phyloP scores from a whole-genome alignment of 1,140 invertebrate genomes.

The Branchinecta lindahli region DNA sequence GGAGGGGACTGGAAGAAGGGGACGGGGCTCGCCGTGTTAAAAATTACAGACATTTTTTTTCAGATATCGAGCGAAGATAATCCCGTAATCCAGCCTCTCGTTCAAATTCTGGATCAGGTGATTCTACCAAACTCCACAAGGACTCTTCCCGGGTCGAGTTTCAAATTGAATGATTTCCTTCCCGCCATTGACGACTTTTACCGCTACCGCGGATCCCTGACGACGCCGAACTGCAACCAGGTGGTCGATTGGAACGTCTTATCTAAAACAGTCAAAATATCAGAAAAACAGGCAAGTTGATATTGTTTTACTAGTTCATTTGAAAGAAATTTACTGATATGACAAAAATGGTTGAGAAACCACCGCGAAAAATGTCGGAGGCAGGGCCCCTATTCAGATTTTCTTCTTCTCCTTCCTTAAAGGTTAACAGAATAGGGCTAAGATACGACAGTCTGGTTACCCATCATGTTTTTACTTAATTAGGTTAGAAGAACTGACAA shows the following conservation, averaged over 20 bases:
- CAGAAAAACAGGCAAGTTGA: slow-evolving; percentile 36
- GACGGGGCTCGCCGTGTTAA: too few relatives aligned
- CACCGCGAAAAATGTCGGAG: too few relatives aligned
- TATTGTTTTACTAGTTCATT: too few relatives aligned
- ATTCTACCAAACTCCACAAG: neutral
- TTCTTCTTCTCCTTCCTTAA: too few relatives aligned
- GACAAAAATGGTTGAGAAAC: too few relatives aligned
- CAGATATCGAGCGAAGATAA: neutral
- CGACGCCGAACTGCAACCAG: slow-evolving; percentile 54
- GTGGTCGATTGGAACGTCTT: slow-evolving; percentile 55
- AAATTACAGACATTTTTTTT: neutral
- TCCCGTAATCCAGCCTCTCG: neutral
- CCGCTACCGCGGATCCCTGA: slow-evolving; percentile 53
- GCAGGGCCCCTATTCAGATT: too few relatives aligned
- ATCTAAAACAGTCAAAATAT: slow-evolving; percentile 40
- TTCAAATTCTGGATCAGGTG: neutral
- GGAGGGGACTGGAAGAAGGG: too few relatives aligned
- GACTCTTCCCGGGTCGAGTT: neutral
- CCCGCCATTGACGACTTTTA: slow-evolving; percentile 34
- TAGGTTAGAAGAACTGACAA: too few relatives aligned
- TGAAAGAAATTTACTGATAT: too few relatives aligned
- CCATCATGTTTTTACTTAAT: too few relatives aligned
- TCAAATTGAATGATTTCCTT: neutral
- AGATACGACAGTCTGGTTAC: too few relatives aligned
- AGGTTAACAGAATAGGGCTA: too few relatives aligned